These are phyloP conservation scores for Pollachius pollachius DNA, from an alignment of 2,113 vertebrate genomes.

Conservation along the genomic window DNA sequence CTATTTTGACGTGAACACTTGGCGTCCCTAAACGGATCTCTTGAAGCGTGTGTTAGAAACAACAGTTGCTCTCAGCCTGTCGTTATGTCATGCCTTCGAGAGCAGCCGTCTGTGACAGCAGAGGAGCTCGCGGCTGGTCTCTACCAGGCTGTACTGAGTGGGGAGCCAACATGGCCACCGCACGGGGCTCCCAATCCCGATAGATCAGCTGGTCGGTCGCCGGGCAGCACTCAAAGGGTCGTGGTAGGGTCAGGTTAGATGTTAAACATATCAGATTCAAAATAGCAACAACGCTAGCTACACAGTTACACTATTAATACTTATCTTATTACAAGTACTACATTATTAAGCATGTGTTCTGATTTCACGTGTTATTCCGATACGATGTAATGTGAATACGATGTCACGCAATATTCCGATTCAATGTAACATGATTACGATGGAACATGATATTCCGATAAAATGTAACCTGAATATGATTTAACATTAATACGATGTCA, in stretches of 20 bases:
- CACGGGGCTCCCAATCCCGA: background rate
- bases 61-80: slow-evolving; percentile 42
- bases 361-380: slow-evolving; percentile 39
- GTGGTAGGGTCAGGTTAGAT: slow-evolving; percentile 50
- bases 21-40: slow-evolving; percentile 16
- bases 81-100: slow-evolving; percentile 49
- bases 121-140: slow-evolving; percentile 9
- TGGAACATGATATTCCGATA: too few species aligned
- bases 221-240: slow-evolving; percentile 63
- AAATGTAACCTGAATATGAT: slow-evolving; percentile 6
- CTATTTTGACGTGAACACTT: slow-evolving; percentile 24
- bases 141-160: too few species aligned
- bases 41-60: slow-evolving; percentile 32
- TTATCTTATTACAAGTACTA: slow-evolving; percentile 26
- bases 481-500: slow-evolving; percentile 40
- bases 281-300: slow-evolving; percentile 48
- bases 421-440: too few species aligned
- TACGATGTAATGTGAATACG: too few species aligned
- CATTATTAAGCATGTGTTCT: slow-evolving; percentile 65
- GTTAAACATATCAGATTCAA: slow-evolving; percentile 56
- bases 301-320: slow-evolving; percentile 26
- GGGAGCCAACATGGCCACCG: too few species aligned
- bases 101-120: slow-evolving; percentile 34
- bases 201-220: background rate
- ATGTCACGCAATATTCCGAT: too few species aligned